Conservation (phyloP, 2,888 invertebrate genomes). For the Dryomyza anilis region DNA sequence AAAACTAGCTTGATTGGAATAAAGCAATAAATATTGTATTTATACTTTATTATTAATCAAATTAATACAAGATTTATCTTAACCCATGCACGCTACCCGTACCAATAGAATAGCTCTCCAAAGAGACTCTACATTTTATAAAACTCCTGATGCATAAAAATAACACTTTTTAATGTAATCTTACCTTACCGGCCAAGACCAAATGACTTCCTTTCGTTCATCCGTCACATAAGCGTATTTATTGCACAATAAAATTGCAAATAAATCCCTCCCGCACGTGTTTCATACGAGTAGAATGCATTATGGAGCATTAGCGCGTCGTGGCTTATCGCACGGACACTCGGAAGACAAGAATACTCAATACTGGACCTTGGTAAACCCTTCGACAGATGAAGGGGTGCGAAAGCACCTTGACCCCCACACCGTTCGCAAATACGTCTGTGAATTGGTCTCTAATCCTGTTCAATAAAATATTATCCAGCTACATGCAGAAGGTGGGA, state of each 20-base stretch:
- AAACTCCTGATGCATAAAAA: no score
- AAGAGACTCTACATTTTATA: no score
- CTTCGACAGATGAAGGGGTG: neutral
- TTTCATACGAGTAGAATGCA: neutral
- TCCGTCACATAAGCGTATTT: conserved; percentile 7
- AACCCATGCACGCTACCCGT: no score
- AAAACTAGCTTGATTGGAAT: no score
- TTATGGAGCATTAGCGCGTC: no score
- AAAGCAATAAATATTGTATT: no score
- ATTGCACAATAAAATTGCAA: conserved; percentile 17
- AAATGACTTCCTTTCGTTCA: neutral
- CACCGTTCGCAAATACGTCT: neutral
- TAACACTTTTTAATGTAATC: no score
- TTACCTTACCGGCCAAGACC: no score
- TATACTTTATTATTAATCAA: no score
- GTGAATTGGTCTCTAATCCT: conserved; percentile 23
- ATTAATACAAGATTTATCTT: no score
- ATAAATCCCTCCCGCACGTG: conserved; percentile 24
- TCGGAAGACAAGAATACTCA: neutral
- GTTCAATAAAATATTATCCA: conserved; percentile 28
- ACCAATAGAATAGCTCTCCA: no score
- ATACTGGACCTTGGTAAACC: neutral
- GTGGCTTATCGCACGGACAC: conserved; percentile 13
- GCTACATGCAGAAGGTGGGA: neutral
- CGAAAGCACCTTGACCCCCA: neutral